Percentiles rank a stretch among this genome's conserved stretches.
These are phyloP conservation scores for Paratrypauchen microcephalus DNA, from an alignment of 2,797 vertebrate genomes.

Conservation along the genomic window DNA sequence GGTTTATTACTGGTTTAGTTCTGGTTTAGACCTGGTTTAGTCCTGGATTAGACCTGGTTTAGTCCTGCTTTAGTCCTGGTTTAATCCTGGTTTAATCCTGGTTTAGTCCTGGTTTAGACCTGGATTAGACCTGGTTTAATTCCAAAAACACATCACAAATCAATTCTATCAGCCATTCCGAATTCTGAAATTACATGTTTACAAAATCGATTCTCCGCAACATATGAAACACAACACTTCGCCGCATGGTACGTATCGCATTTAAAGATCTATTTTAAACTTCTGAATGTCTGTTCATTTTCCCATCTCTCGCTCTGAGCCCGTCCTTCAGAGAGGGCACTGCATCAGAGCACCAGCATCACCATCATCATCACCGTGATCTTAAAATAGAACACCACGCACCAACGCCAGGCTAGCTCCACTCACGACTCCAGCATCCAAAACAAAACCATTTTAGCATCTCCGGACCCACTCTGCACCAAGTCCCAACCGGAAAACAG, in stretches of 20 bases:
- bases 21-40: no score
- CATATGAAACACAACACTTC: no score
- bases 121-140: no score
- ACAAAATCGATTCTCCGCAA: no score
- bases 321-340: constrained; percentile 78
- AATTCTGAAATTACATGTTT: no score
- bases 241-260: background rate
- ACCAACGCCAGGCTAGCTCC: constrained; percentile 21
- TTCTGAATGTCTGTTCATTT: constrained; percentile 24
- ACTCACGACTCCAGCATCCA: constrained; percentile 38
- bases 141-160: no score
- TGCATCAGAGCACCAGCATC: constrained; percentile 72
- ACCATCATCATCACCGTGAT: constrained; percentile 44
- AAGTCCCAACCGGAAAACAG: background rate
- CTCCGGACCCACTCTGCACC: background rate
- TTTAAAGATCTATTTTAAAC: background rate
- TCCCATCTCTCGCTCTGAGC: constrained; percentile 11
- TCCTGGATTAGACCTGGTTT: no score
- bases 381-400: constrained; percentile 72
- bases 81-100: no score
- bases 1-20: no score
- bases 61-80: no score
- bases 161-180: no score
- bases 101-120: no score
- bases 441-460: background rate